Percentiles rank a stretch among this genome's conserved stretches.
Conservation (phyloP, 2,113 vertebrate genomes). For the Sinocyclocheilus rhinocerous region DNA sequence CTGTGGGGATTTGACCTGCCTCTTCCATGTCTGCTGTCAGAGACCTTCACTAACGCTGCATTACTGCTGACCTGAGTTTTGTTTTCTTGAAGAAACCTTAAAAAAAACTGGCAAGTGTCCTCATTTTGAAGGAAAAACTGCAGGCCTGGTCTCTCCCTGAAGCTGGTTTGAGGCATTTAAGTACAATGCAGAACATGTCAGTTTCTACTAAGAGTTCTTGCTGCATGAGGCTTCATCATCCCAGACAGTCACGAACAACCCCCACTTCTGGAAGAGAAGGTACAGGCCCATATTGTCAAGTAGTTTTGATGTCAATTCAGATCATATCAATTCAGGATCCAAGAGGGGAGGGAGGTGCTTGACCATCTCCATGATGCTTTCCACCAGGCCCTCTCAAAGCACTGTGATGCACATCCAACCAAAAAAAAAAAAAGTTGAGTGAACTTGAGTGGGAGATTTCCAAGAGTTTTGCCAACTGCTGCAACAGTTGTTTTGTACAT, state of each 20-base stretch:
- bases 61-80: not conserved
- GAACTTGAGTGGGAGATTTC: not conserved
- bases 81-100: not conserved
- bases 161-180: conserved; percentile 16
- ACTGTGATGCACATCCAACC: not conserved
- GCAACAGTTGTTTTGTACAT: not conserved
- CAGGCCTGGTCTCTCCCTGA: not conserved
- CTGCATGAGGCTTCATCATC: not conserved
- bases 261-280: not conserved
- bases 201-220: not conserved
- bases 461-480: not conserved
- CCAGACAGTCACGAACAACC: not conserved
- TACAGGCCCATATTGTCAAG: not conserved
- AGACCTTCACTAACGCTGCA: not conserved
- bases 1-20: not conserved
- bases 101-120: not conserved
- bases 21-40: not conserved
- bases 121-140: not conserved
- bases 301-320: not conserved
- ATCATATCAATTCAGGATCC: not conserved
- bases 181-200: conserved; percentile 5
- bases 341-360: not conserved
- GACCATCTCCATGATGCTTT: not conserved
- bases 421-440: not conserved
- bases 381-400: not conserved